A percentile compares a stretch with the other conserved stretches of the same genome.
These are phyloP conservation scores for Trachurus trachurus DNA, from an alignment of 2,797 vertebrate genomes.

Conservation along the genomic window DNA sequence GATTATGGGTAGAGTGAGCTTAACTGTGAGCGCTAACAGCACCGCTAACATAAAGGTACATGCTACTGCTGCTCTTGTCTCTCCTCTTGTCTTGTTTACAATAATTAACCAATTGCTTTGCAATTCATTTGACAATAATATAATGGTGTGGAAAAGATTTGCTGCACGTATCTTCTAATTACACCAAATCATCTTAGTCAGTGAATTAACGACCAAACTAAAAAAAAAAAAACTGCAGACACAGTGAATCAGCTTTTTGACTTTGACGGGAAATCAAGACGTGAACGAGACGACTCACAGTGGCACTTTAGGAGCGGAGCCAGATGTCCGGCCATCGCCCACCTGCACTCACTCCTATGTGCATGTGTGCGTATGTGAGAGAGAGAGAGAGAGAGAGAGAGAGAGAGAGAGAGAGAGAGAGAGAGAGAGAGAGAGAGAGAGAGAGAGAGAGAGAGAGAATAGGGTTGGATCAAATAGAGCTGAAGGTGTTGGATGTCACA, in stretches of 20 bases:
- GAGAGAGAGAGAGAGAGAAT: neutral
- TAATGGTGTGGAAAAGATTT: constrained; percentile 20
- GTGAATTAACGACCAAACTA: neutral
- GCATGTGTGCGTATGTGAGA: constrained; percentile 12
- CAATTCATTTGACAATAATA: constrained; percentile 46
- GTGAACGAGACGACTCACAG: constrained; percentile 26
- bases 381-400: neutral
- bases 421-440: neutral
- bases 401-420: too few species aligned
- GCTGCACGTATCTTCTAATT: constrained; percentile 26
- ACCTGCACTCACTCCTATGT: constrained; percentile 49
- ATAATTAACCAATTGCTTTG: constrained; percentile 40
- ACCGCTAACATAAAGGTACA: neutral
- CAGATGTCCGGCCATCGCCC: constrained; percentile 67
- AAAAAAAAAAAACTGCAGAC: neutral
- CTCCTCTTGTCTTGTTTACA: constrained; percentile 26
- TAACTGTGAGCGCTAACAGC: neutral
- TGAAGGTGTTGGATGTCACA: constrained; percentile 69
- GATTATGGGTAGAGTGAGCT: neutral
- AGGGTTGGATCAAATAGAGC: constrained; percentile 50
- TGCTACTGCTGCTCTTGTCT: neutral
- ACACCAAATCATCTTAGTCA: constrained; percentile 25
- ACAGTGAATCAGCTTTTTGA: constrained; percentile 8
- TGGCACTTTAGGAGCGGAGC: constrained; percentile 42
- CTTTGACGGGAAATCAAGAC: constrained; percentile 29